These are phyloP conservation scores for Heliconius sara DNA, from an alignment of 2,888 invertebrate species.

Conservation along the genomic window DNA sequence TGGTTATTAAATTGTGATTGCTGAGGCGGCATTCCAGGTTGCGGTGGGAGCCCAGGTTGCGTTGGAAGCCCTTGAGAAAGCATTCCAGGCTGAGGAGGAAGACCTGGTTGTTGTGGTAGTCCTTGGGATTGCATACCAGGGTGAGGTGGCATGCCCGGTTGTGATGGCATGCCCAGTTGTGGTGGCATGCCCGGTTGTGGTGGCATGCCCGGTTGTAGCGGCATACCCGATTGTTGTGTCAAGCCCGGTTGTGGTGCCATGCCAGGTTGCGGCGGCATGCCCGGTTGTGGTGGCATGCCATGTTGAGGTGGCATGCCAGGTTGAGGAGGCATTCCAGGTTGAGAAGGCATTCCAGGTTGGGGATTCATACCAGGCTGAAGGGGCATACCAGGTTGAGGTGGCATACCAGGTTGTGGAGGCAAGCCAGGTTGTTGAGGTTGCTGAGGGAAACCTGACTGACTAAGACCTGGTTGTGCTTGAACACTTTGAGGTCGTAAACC, in stretches of 20 bases:
- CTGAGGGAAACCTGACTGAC: constrained; percentile 49
- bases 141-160: constrained; percentile 57
- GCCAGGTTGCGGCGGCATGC: constrained; percentile 47
- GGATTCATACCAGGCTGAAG: constrained; percentile 51
- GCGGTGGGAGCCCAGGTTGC: constrained; percentile 58
- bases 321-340: constrained; percentile 58
- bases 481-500: constrained; percentile 48
- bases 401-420: constrained; percentile 53
- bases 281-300: constrained; percentile 49
- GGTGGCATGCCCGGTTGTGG: constrained; percentile 48
- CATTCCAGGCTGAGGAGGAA: constrained; percentile 57
- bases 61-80: constrained; percentile 47
- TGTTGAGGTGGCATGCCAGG: constrained; percentile 54
- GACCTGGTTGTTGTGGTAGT: constrained; percentile 53
- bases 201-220: constrained; percentile 51
- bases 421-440: constrained; percentile 51
- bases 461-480: constrained; percentile 53
- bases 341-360: constrained; percentile 48
- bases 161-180: constrained; percentile 45
- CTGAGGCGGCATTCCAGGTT: constrained; percentile 53
- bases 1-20: constrained; percentile 52
- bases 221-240: constrained; percentile 61
- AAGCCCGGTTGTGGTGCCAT: constrained; percentile 53
- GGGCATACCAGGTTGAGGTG: constrained; percentile 53
- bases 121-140: constrained; percentile 51